These are phyloP conservation scores for Dendronephthya gigantea DNA, from an alignment of 64 coral and sea anemone species.

Conservation along the genomic window DNA sequence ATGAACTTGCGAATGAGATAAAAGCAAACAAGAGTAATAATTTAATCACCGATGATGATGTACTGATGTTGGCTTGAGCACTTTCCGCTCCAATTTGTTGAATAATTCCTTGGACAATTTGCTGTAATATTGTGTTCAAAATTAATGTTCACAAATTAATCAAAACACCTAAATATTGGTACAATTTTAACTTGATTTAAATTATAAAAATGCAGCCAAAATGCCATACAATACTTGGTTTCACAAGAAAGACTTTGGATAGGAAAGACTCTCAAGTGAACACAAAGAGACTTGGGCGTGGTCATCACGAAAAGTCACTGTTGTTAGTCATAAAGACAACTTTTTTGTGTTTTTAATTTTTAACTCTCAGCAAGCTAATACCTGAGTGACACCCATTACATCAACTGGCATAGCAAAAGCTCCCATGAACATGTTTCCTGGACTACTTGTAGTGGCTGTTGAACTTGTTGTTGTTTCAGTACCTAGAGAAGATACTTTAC, in stretches of 20 bases:
- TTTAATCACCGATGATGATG: constrained; percentile 87
- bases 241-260: no score
- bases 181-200: no score
- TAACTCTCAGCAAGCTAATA: no score
- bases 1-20: no score
- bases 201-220: not conserved
- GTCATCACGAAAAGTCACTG: not conserved
- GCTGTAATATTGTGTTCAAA: constrained; percentile 39
- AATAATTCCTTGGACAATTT: constrained; percentile 93
- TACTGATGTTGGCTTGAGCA: constrained; percentile 92
- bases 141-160: not conserved
- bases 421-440: not conserved
- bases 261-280: no score
- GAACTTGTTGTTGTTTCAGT: constrained; percentile 1
- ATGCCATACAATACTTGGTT: no score
- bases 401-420: constrained; percentile 62
- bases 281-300: no score
- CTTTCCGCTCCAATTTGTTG: constrained; percentile 88
- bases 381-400: constrained; percentile 85
- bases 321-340: not conserved
- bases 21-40: no score
- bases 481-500: not conserved
- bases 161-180: no score
- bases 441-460: not conserved
- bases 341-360: no score